A percentile compares a stretch with the other conserved stretches of the same genome.
Evolutionary conservation across 2,113 vertebrate genomes (phyloP).

Genomic region (Aviceda subcristata): DNA sequence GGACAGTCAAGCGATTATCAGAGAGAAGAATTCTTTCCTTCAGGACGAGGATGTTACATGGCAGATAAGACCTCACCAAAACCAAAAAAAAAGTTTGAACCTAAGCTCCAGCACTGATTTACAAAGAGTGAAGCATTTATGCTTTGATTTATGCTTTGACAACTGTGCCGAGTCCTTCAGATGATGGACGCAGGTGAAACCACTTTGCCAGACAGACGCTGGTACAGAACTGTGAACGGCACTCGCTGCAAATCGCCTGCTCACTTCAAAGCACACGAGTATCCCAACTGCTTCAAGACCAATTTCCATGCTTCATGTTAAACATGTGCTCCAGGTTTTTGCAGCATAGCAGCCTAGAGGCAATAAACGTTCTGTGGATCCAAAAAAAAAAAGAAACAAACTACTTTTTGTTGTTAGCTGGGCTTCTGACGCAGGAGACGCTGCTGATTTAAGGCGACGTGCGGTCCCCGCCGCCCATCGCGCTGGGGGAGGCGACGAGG

Average conservation of each 20-base stretch:
- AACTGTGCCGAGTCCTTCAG: not conserved
- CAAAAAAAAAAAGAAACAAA: not conserved
- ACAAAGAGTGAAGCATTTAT: not conserved
- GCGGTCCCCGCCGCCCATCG: not conserved
- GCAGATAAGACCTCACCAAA: not conserved
- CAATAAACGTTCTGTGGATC: not conserved
- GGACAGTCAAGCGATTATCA: not conserved
- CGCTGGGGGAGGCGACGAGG: accelerated
- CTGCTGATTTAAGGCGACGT: not conserved
- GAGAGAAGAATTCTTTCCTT: not conserved
- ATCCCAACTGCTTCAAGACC: not conserved
- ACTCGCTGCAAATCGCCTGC: not conserved
- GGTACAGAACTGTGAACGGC: not conserved
- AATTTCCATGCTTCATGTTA: not conserved
- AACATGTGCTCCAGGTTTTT: not conserved
- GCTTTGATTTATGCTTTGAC: not conserved
- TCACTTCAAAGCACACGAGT: not conserved
- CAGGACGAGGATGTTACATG: not conserved
- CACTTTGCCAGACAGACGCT: not conserved
- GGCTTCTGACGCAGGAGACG: not conserved
- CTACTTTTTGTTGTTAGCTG: not conserved
- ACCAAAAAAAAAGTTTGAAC: not conserved
- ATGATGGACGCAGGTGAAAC: not conserved
- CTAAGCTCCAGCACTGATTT: not conserved
- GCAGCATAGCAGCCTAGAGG: not conserved